Evolutionary conservation across 2,888 invertebrate genomes (phyloP).

Genomic region (Drosophila meridiana): DNA sequence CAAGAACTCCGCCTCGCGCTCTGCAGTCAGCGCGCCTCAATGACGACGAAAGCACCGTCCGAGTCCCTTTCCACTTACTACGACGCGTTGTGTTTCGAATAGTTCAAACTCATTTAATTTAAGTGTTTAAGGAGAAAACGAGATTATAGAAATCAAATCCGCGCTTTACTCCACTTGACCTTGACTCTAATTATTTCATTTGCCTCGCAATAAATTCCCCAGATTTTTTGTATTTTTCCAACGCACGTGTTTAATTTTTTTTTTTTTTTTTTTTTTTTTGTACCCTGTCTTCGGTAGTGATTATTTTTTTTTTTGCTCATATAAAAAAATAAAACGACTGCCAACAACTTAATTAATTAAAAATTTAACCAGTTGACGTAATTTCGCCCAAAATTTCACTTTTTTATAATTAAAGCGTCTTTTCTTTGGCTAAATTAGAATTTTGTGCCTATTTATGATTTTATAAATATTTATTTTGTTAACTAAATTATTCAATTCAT

Average conservation of each 20-base stretch:
- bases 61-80: slow-evolving; percentile 48
- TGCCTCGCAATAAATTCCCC: slow-evolving; percentile 15
- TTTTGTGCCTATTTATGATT: slow-evolving; percentile 40
- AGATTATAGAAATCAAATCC: slow-evolving; percentile 6
- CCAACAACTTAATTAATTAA: slow-evolving; percentile 36
- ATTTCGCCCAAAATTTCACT: slow-evolving; percentile 54
- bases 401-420: slow-evolving; percentile 45
- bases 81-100: slow-evolving; percentile 53
- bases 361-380: slow-evolving; percentile 71
- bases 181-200: slow-evolving; percentile 50
- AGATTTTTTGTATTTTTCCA: slow-evolving; percentile 22
- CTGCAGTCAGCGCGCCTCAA: slow-evolving; percentile 69
- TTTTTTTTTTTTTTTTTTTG: slow-evolving; percentile 46
- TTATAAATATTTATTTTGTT: slow-evolving; percentile 60
- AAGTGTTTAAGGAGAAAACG: slow-evolving; percentile 13
- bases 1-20: slow-evolving; percentile 40
- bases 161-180: slow-evolving; percentile 40
- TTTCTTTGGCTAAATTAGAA: slow-evolving; percentile 37
- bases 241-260: slow-evolving; percentile 63
- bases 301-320: slow-evolving; percentile 54
- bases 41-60: slow-evolving; percentile 69
- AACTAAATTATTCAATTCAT: slow-evolving; percentile 38
- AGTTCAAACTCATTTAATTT: slow-evolving; percentile 34
- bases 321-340: slow-evolving; percentile 56
- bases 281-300: slow-evolving; percentile 61